These are phyloP conservation scores for Pycnomerus fuliginosus DNA, from an alignment of 2,888 invertebrate genomes.

Conservation along the genomic window DNA sequence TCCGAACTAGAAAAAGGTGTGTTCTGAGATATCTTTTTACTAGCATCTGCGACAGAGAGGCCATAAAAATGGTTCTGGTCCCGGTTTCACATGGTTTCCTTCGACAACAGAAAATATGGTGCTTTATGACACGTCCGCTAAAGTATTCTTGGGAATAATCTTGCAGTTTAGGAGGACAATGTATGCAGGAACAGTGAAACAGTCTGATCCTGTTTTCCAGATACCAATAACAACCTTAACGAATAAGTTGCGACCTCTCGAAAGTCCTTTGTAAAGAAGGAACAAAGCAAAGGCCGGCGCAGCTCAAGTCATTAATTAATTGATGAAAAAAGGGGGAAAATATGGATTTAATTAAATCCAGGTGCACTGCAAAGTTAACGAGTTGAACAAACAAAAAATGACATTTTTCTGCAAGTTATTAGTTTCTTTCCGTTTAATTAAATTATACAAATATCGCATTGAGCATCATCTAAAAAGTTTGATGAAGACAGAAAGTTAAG, in stretches of 20 bases:
- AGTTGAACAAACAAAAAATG: conserved; percentile 10
- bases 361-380: neutral
- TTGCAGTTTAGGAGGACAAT: conserved; percentile 12
- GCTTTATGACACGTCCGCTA: conserved; percentile 15
- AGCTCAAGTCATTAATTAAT: conserved; percentile 3
- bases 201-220: conserved; percentile 9
- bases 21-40: conserved; percentile 26
- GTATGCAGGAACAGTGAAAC: conserved; percentile 15
- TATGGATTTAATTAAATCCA: conserved; percentile 9
- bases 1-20: conserved; percentile 16
- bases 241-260: conserved; percentile 7
- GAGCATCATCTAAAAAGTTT: conserved; percentile 19
- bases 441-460: conserved; percentile 25
- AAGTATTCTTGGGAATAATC: conserved; percentile 14
- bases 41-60: conserved; percentile 28
- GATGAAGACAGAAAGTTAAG: conserved; percentile 20
- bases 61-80: conserved; percentile 20
- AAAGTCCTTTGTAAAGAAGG: conserved; percentile 10
- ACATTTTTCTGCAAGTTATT: conserved; percentile 11
- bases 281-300: neutral
- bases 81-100: conserved; percentile 12
- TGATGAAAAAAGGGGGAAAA: conserved; percentile 6
- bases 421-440: conserved; percentile 25
- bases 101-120: conserved; percentile 19
- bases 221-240: conserved; percentile 11